Base-by-base conservation (phyloP, 2,113 vertebrate genomes). In the Gavialis gangeticus region DNA sequence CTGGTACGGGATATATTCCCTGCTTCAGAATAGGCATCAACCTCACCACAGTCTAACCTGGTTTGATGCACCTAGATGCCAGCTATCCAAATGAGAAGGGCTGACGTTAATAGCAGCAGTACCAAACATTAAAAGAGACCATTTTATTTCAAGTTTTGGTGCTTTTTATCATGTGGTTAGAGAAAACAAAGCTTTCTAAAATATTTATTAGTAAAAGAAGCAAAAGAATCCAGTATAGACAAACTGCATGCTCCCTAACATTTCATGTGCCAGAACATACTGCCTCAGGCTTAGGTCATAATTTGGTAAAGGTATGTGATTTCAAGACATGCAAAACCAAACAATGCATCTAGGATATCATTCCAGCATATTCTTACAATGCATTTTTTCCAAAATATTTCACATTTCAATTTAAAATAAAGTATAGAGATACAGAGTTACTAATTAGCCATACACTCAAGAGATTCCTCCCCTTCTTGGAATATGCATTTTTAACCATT, bases 201-300 rank as follows among this genome's bases (percentile, higher is more conserved):
- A 80, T 87, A 96, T 96, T 96, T 96, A 91, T 96, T 97, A 93
- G 89, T 96, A 96, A 90, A 97, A 96, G 91, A 58, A 93, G 86
- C 66, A 91, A 91, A 97, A 88, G 93, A 96, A 94, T 94, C 93
- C 84, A 82, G 64, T 84, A 93, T 75, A 94, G 96, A 95, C 89
- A 94, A 96, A 87, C 94, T 75, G 77, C 80, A 75, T 96, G 87
- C 89, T 96, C 94, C 80, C 69, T 69, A 46, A 77, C 6, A 4
- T 95, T 88, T 93, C 94, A 90, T 83, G 90, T 96, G 95, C 94
- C 94, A 96, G 91, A 82, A 93, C 93, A 95, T 93, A 89, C 92
- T 96, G 91, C 94, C 92, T 96, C 79, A 58, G 92, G 95, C 88
- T 92, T 66, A 87, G 73, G 75, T 88, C 91, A 89, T 94, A 96